Percentiles rank a stretch among this genome's conserved stretches.
Conservation (phyloP, 2,113 vertebrate genomes). For the Hippocampus mohnikei region DNA sequence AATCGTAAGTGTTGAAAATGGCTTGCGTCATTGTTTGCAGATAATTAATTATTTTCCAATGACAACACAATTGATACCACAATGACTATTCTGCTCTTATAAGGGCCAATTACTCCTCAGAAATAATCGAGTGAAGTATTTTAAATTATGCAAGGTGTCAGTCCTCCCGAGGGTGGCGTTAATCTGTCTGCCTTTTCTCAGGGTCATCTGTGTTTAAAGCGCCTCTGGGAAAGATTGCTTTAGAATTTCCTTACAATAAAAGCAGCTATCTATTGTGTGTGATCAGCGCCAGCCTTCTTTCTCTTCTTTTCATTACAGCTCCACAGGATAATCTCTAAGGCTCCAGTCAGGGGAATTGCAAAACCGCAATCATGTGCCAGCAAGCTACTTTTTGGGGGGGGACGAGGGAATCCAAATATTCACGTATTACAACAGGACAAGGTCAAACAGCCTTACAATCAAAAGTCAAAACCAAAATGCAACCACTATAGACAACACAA, state of each 20-base stretch:
- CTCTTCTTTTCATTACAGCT: conserved; percentile 15
- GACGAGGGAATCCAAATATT: too few relatives aligned
- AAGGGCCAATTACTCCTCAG: background rate
- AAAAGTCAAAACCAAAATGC: too few relatives aligned
- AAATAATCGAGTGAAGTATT: conserved; percentile 1
- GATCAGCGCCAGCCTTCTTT: conserved; percentile 17
- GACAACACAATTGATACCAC: background rate
- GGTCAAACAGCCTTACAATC: background rate
- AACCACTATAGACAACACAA: too few relatives aligned
- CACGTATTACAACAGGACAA: background rate
- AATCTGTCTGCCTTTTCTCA: conserved; percentile 12
- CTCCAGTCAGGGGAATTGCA: conserved; percentile 7
- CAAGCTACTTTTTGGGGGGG: background rate
- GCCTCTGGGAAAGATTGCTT: conserved; percentile 3
- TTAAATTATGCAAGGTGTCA: background rate
- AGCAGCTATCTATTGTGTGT: conserved; percentile 12
- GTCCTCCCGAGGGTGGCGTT: conserved; percentile 11
- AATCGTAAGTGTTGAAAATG: too few relatives aligned
- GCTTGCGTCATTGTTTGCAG: too few relatives aligned
- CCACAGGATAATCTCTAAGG: conserved; percentile 16
- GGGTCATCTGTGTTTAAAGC: conserved; percentile 19
- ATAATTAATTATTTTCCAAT: background rate
- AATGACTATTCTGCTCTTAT: background rate
- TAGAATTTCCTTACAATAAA: conserved; percentile 15
- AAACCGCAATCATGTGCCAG: conserved; percentile 9